A percentile compares a stretch with the other conserved stretches of the same genome.
Conservation (phyloP, 2,888 invertebrate species). For the Plagiodera versicolora region DNA sequence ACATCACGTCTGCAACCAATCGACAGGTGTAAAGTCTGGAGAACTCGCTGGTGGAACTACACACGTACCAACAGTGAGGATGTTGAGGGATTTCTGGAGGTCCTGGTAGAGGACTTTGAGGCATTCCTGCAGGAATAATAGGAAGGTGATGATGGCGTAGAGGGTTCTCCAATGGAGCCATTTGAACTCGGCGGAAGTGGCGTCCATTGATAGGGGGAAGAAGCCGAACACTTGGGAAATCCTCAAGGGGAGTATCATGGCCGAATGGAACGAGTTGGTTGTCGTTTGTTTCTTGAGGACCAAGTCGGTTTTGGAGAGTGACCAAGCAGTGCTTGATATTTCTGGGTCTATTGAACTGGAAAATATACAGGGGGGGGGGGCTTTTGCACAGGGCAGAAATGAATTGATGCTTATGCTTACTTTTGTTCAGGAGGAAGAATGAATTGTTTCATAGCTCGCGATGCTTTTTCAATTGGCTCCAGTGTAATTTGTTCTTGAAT, state of each 20-base stretch:
- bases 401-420: too few species aligned
- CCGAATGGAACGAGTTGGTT: neutral
- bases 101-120: neutral
- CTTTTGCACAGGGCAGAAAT: too few species aligned
- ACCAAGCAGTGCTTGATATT: neutral
- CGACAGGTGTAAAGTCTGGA: too few species aligned
- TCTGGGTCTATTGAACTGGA: neutral
- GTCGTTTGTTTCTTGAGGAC: neutral
- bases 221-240: slow-evolving; percentile 18
- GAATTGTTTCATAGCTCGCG: too few species aligned
- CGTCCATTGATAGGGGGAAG: slow-evolving; percentile 12
- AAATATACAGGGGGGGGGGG: neutral
- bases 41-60: too few species aligned
- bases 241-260: slow-evolving; percentile 8
- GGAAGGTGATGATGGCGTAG: slow-evolving; percentile 13
- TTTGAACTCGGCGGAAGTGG: neutral
- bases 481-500: too few species aligned
- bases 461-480: too few species aligned
- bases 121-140: neutral
- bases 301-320: neutral
- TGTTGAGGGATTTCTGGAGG: neutral
- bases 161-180: slow-evolving; percentile 16
- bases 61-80: slow-evolving; percentile 8
- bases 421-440: too few species aligned
- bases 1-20: slow-evolving; percentile 8